Percentiles rank a stretch among this genome's conserved stretches.
Conservation (phyloP, 2,888 invertebrate genomes). For the Xestia c-nigrum region DNA sequence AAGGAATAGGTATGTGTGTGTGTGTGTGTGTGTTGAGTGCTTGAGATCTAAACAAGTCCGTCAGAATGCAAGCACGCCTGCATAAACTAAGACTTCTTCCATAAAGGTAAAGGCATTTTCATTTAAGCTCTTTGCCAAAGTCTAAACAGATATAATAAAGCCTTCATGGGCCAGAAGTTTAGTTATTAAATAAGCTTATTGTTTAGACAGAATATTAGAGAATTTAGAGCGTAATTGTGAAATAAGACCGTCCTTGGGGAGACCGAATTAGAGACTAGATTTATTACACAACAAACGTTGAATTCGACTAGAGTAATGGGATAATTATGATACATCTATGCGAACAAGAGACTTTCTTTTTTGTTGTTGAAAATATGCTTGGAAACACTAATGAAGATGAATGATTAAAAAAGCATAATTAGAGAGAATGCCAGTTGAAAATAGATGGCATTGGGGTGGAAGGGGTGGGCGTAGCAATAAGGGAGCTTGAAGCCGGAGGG, state of each 20-base stretch:
- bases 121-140: constrained; percentile 30
- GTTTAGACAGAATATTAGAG: constrained; percentile 33
- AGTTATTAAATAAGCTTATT: constrained; percentile 39
- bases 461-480: constrained; percentile 38
- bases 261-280: constrained; percentile 17
- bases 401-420: constrained; percentile 18
- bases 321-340: constrained; percentile 23
- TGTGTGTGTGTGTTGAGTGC: constrained; percentile 11
- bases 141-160: constrained; percentile 31
- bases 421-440: constrained; percentile 11
- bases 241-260: constrained; percentile 33
- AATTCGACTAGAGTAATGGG: constrained; percentile 14
- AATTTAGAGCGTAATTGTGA: constrained; percentile 48
- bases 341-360: constrained; percentile 25
- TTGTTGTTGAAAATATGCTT: background rate
- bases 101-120: background rate
- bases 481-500: constrained; percentile 26
- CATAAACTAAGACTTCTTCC: constrained; percentile 45
- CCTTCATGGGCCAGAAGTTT: constrained; percentile 7
- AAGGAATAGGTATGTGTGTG: constrained; percentile 20
- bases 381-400: constrained; percentile 2
- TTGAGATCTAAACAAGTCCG: constrained; percentile 26
- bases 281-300: constrained; percentile 17
- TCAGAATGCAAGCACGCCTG: constrained; percentile 50
- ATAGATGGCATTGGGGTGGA: constrained; percentile 11